Base-by-base conservation (phyloP, 2,797 vertebrate genomes). In the Graptemys geographica region DNA sequence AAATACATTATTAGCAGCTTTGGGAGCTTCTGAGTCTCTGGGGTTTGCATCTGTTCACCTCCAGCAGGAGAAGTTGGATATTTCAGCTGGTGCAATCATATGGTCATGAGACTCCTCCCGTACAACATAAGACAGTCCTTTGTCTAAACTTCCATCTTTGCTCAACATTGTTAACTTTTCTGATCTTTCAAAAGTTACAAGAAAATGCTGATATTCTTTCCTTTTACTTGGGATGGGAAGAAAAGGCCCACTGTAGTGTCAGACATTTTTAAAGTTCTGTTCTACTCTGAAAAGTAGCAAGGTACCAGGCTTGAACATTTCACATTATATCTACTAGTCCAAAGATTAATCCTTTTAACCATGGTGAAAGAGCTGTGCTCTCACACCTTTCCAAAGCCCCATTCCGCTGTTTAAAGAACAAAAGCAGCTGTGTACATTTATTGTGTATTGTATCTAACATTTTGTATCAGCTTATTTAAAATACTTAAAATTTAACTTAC, bases 11-110 rank as follows among this genome's bases (percentile, higher is more conserved):
- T 89, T 89, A 96, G 83, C 37, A 94, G 94, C 37, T 86, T 79
- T 87, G 85, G 51, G 89, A 96, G 96, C 93, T 97, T 92, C 87
- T 96, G 93, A 93, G 94, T 51, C 69, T 91, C 88, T 85, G 92
- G 95, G 90, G 82, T 82, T 94, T 90, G 94, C 90, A 96, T 96
- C 96, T 97, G 96, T 83, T 94, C 0, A 0, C 62, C 91, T 95
- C 91, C 84, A 7, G 49, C 1, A 84, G 89, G 62, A 92, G 52
- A 79, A 81, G 85, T 72, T 25, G 83, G 89, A 11, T 79, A 0
- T 19, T 87, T 95, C 85, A 28, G 81, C 65, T 52, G 81, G 2
- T 69, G 51, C 0, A 78, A 31, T 78, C 74, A 0, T 1, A 7
- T 82, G 81, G 92, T 80, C 82, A 1, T 6, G 6, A 87, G 92